Base-by-base conservation (phyloP, 2,888 invertebrate species). In the Neria commutata region DNA sequence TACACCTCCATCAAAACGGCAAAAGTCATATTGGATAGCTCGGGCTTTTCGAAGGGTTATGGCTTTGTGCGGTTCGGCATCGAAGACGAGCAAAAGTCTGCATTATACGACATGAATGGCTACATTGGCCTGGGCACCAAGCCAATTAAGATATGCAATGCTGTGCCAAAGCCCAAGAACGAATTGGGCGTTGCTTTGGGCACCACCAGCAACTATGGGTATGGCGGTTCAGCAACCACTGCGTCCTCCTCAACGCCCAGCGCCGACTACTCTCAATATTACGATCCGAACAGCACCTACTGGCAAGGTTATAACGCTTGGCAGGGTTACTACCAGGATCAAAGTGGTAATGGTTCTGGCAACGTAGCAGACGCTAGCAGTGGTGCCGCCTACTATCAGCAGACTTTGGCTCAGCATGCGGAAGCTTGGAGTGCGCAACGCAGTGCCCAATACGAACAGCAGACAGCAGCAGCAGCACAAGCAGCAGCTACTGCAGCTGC, bases 61-160 rank as follows among this genome's bases (percentile, higher is more conserved):
- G 98, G 97, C 4, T 97, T 98, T 82, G 94, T 98, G 10, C 86
- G 95, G 66, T 98, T 98, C 79, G 92, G 94, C 3, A 92, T 91
- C 72, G 96, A 97, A 80, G 93, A 94, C 60, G 95, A 95, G 75
- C 96, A 97, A 80, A 92, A 95, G 74, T 91, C 93, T 71, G 95
- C 96, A 63, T 83, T 97, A 52, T 89, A 91, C 54, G 91, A 94
- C 62, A 97, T 97, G 97, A 95, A 96, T 76, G 95, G 95, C 1
- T 95, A 90, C 75, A 88, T 89, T 55, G 95, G 95, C 0, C 85
- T 97, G 0, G 96, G 96, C 0, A 87, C 89, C 0, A 95, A 94
- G 76, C 90, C 94, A 1, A 84, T 97, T 46, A 93, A 95, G 83
- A 95, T 96, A 65, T 95, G 95, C 75, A 91, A 93, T 65, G 96